These are phyloP conservation scores for Furcula furcula DNA, from an alignment of 2,888 invertebrate genomes.

Conservation along the genomic window DNA sequence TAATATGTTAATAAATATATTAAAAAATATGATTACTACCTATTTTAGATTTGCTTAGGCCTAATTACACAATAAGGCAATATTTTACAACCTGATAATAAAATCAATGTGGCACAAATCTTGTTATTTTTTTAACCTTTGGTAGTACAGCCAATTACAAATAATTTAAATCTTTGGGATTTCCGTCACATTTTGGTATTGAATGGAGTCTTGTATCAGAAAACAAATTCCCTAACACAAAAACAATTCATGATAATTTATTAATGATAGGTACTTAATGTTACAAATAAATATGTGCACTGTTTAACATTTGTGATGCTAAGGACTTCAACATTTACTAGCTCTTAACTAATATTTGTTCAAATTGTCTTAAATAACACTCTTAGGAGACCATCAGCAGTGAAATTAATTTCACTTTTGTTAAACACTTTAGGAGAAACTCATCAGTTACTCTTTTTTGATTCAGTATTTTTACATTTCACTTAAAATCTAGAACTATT, in stretches of 20 bases:
- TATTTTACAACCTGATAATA: conserved; percentile 60
- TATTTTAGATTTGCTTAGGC: conserved; percentile 29
- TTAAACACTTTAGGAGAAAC: neutral
- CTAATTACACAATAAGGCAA: conserved; percentile 57
- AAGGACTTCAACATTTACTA: conserved; percentile 26
- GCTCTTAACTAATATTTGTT: conserved; percentile 49
- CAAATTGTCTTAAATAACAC: conserved; percentile 47
- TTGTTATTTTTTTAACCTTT: conserved; percentile 57
- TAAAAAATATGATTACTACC: conserved; percentile 46
- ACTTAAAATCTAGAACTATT: conserved; percentile 57
- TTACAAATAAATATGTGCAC: conserved; percentile 39
- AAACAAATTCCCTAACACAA: conserved; percentile 7
- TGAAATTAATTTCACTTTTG: conserved; percentile 12
- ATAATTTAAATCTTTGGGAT: conserved; percentile 45
- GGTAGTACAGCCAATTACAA: conserved; percentile 68
- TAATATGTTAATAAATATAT: conserved; percentile 73
- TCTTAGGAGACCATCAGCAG: conserved; percentile 52
- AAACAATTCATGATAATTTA: conserved; percentile 22
- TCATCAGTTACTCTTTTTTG: conserved; percentile 19
- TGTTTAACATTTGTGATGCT: conserved; percentile 48
- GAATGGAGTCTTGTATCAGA: conserved; percentile 22
- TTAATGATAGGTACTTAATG: conserved; percentile 20
- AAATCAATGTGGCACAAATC: conserved; percentile 69
- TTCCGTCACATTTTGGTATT: conserved; percentile 29
- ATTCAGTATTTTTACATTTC: conserved; percentile 33